These are phyloP conservation scores for human (Homo sapiens) DNA, from an alignment of 2,113 vertebrate species.

Conservation along the genomic window GRCh38 chr2:241181501-241182000, in stretches of 20 bases:
- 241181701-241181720: background rate
- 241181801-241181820: background rate
- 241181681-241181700: rapidly evolving
- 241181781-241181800: background rate
- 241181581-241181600: background rate
- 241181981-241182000: too few species aligned
- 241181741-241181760: background rate
- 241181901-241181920: background rate
- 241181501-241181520: background rate
- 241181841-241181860: background rate
- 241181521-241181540: background rate
- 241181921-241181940: background rate
- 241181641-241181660: background rate
- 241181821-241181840: background rate
- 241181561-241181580: background rate
- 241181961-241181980: too few species aligned
- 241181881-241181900: too few species aligned
- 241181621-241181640: background rate
- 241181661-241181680: background rate
- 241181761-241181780: background rate
- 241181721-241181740: background rate
- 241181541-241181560: background rate
- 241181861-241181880: background rate
- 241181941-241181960: background rate
- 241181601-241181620: background rate